These are phyloP conservation scores for Microctonus brassicae DNA, from an alignment of 2,888 invertebrate genomes.

Conservation along the genomic window DNA sequence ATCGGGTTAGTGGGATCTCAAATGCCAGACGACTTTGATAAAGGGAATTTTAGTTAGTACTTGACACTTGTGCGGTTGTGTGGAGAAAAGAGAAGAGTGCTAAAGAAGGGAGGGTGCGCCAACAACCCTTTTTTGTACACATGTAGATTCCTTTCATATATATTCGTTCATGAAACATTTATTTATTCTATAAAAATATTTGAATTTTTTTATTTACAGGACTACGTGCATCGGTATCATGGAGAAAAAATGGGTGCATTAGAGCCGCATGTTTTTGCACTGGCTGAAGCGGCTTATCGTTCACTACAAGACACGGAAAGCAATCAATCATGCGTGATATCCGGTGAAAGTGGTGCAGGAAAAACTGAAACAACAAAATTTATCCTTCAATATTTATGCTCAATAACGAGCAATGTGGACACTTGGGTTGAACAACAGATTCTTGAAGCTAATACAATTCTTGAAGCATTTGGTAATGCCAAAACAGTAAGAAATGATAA, in stretches of 20 bases:
- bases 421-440: slow-evolving; percentile 98
- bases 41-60: slow-evolving; percentile 17
- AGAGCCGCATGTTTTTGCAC: slow-evolving; percentile 91
- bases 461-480: slow-evolving; percentile 94
- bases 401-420: slow-evolving; percentile 85
- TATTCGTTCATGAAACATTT: background rate
- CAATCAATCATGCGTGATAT: slow-evolving; percentile 90
- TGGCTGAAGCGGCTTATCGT: slow-evolving; percentile 90
- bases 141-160: background rate
- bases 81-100: slow-evolving; percentile 9
- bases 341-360: slow-evolving; percentile 93
- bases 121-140: background rate
- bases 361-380: slow-evolving; percentile 95
- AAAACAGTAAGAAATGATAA: slow-evolving; percentile 95
- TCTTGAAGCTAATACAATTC: slow-evolving; percentile 91
- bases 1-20: slow-evolving; percentile 53
- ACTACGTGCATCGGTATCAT: slow-evolving; percentile 85
- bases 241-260: slow-evolving; percentile 84
- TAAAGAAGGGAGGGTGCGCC: background rate
- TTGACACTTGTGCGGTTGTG: slow-evolving; percentile 17
- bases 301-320: slow-evolving; percentile 75
- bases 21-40: background rate
- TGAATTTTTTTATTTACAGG: slow-evolving; percentile 71
- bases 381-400: slow-evolving; percentile 91
- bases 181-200: background rate